Conservation (phyloP, 2,797 vertebrate species). For the Serranus cabrilla region DNA sequence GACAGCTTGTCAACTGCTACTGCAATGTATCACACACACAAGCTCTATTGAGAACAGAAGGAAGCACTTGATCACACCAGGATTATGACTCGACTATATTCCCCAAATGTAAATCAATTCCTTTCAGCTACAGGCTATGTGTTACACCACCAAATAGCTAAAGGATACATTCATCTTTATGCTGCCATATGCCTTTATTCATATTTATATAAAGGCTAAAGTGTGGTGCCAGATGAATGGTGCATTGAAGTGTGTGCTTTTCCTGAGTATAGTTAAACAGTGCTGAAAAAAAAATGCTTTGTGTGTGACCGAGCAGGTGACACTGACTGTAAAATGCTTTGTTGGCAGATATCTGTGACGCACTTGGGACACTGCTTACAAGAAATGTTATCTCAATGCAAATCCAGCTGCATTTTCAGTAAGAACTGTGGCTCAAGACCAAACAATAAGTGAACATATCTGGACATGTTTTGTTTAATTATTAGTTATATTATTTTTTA, state of each 20-base stretch:
- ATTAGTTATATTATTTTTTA: background rate
- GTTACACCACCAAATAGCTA: background rate
- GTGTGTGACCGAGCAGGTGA: conserved; percentile 3
- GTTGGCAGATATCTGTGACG: conserved; percentile 11
- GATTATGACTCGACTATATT: background rate
- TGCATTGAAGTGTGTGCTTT: background rate
- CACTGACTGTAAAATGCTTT: conserved; percentile 9
- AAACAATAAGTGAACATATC: background rate
- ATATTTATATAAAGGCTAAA: background rate
- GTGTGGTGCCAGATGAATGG: background rate
- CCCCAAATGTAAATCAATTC: background rate
- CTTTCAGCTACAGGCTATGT: background rate
- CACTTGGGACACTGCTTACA: background rate
- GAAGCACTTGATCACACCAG: conserved; percentile 41
- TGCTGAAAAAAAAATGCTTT: background rate
- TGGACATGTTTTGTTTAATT: background rate
- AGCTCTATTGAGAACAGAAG: conserved; percentile 66
- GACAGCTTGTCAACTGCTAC: conserved; percentile 2
- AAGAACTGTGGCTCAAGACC: background rate
- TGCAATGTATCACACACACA: background rate
- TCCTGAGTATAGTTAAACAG: background rate
- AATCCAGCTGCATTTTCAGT: background rate
- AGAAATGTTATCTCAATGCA: background rate
- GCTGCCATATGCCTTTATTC: background rate
- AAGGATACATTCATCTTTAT: background rate